Evolutionary conservation across 2,888 invertebrate genomes (phyloP).

Genomic region (Sericinus montela): DNA sequence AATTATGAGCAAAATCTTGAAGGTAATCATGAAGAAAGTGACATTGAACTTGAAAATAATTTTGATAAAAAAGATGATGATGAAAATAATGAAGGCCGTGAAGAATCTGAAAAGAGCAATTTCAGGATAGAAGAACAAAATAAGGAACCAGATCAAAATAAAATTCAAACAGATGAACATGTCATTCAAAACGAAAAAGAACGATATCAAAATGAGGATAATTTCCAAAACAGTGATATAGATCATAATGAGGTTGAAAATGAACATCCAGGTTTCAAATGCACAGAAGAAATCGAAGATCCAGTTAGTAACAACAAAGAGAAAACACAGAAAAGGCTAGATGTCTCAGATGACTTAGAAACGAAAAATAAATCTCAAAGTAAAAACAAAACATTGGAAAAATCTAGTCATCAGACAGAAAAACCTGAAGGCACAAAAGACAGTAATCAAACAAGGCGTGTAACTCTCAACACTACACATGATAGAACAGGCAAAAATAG

Average conservation of each 20-base stretch:
- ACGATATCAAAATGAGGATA: no score
- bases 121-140: background rate
- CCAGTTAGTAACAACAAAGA: background rate
- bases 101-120: background rate
- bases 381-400: background rate
- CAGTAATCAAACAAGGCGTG: background rate
- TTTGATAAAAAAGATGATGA: conserved; percentile 4
- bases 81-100: conserved; percentile 5
- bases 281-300: background rate
- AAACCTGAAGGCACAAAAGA: background rate
- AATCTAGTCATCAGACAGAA: no score
- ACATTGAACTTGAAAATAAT: conserved; percentile 13
- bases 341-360: background rate
- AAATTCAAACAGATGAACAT: no score
- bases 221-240: no score
- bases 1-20: conserved; percentile 16
- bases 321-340: background rate
- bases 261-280: background rate
- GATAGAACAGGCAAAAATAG: conserved; percentile 43
- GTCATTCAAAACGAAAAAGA: no score
- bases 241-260: background rate
- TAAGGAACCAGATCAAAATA: background rate
- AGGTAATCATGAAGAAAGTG: conserved; percentile 17
- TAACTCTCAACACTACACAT: conserved; percentile 13
- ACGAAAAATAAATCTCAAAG: background rate